A percentile compares a stretch with the other conserved stretches of the same genome.
Evolutionary conservation across 1,140 invertebrate genomes (phyloP).

Genomic region (Centruroides vittatus): DNA sequence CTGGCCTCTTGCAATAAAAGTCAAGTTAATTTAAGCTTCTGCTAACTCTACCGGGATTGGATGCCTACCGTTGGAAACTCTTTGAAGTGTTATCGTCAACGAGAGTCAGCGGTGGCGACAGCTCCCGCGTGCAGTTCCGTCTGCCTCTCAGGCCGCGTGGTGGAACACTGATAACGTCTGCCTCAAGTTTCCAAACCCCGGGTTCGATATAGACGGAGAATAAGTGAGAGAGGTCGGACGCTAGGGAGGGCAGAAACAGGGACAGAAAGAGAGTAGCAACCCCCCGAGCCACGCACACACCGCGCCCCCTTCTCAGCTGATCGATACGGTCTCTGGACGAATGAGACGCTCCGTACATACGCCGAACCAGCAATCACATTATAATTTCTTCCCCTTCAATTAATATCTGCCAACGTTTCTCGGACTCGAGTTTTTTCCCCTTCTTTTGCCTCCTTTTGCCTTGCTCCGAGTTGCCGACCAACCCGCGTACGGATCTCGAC

Average conservation of each 20-base stretch:
- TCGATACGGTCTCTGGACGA: too few species aligned
- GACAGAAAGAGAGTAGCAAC: not conserved
- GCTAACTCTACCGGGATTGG: too few species aligned
- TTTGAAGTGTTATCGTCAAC: too few species aligned
- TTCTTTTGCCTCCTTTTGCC: not conserved
- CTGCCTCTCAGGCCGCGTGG: not conserved
- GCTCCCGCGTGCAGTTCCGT: not conserved
- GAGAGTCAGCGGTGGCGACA: not conserved
- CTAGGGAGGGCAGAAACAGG: not conserved
- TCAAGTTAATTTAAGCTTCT: too few species aligned
- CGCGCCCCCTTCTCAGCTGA: too few species aligned
- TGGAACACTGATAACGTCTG: conserved; percentile 1
- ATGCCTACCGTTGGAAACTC: too few species aligned
- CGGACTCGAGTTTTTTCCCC: not conserved
- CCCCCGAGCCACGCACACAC: not conserved
- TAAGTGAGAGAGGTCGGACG: not conserved
- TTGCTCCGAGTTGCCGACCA: too few species aligned
- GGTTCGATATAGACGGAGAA: not conserved
- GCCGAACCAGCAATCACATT: not conserved
- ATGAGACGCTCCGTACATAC: not conserved
- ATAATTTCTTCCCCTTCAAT: not conserved
- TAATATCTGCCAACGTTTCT: not conserved
- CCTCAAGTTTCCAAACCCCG: not conserved
- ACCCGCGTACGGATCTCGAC: too few species aligned
- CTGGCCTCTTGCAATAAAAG: too few species aligned